Evolutionary conservation across 2,888 invertebrate species (phyloP), one percentile per base, ranked within the genome.

Genomic region (Gordius sp.): DNA sequence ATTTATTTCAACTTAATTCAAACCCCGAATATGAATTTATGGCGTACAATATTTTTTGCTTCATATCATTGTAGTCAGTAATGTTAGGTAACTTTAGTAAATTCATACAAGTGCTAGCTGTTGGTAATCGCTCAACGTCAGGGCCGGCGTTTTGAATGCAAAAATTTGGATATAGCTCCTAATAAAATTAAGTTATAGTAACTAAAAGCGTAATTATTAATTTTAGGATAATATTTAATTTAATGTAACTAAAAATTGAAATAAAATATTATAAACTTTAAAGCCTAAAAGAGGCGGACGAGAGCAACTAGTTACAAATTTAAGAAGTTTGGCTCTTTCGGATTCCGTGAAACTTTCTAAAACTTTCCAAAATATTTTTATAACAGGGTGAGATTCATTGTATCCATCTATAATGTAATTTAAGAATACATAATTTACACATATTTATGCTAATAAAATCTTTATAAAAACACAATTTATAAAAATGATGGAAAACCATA

Each of bases 261-360:
- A 57, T 16, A 57, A 4, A 53, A 23, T n/a, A 13, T 33, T 33
- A n/a, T 33, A 4, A 2, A 85, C 87, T 77, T 85, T 87, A 67
- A 97, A 97, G 1, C 97, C 97, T 41, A 97, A 73, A 26, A 99
- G 73, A 0, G 97, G 97, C 2, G 93, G 87, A 59, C 91, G 72
- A 0, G 93, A 93, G 67, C 93, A 93, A 67, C 89, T 87, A 1
- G 97, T 99, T 41, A 93, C 91, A 72, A 99, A 99, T 71, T 89
- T 89, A 4, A 97, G 74, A 57, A 97, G 72, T 60, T 80, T 78
- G 68, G 87, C 82, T 57, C 76, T 73, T 68, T 85, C 84, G 52
- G 63, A 61, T n/a, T 64, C 63, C 23, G 68, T 66, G 8, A 47
- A 47, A 57, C 77, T 78, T 53, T 75, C 75, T 4, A 91, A 76